Evolutionary conservation across 2,113 vertebrate species (phyloP), one percentile per base, ranked within the genome.

Genomic region (Ceratotherium simum): DNA sequence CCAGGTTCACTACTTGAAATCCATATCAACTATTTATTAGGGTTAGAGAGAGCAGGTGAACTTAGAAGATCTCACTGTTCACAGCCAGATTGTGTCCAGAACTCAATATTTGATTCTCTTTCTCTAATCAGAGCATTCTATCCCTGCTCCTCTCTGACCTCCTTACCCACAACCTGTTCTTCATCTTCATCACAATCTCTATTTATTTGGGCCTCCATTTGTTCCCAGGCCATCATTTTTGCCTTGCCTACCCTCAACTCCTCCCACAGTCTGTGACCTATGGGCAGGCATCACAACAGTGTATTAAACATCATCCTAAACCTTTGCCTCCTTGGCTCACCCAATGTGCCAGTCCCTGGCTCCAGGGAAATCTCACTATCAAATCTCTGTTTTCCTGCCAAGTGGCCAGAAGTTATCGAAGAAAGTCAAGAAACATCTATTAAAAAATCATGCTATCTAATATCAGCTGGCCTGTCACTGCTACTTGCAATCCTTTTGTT

Each of bases 401-500:
- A 88, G 25, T 42, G 65, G 23, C 16, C 42, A 46, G 60, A 93
- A 8, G 25, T 67, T 48, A 51, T 54, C 5, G 13, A 90, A 79
- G 16, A 70, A 65, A 91, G 23, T 89, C 5, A n/a, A 91, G 78
- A 78, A 65, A 93, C 14, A 36, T 23, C 79, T 90, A 13, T 70
- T 69, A 31, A 85, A 84, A 85, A 76, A 93, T 31, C 33, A 83
- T 70, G 16, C 79, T 75, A 11, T 54, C 36, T 97, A n/a, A 87
- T 58, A 29, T 83, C 39, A 81, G 27, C 54, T 9, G 64, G 58
- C 27, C 51, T 36, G 17, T 92, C 58, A 6, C 17, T 46, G 83
- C 65, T n/a, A 11, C 78, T 90, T 67, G 12, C 11, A 80, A 72
- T 76, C 83, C 29, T 80, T 84, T 91, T 81, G 80, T 90, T 87